These are phyloP conservation scores for Hydrocynus forskahlii DNA, from an alignment of 2,797 vertebrate species.

Conservation along the genomic window DNA sequence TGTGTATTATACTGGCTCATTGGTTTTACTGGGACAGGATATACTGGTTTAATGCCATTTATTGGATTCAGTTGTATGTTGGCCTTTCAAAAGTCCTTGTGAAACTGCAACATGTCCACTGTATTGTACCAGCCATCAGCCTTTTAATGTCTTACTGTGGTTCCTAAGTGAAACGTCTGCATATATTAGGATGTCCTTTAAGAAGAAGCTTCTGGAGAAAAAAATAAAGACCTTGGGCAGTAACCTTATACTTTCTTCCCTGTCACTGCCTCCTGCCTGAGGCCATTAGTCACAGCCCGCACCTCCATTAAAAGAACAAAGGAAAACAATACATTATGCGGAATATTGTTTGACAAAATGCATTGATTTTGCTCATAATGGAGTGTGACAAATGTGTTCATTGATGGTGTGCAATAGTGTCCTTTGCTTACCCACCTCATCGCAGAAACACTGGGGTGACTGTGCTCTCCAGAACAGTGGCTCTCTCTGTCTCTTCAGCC, in stretches of 20 bases:
- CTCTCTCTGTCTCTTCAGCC: constrained; percentile 67
- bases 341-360: constrained; percentile 71
- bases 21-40: no score
- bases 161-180: constrained; percentile 66
- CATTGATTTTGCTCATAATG: constrained; percentile 78
- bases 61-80: not conserved
- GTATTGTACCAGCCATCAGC: constrained; percentile 56
- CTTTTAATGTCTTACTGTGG: constrained; percentile 56
- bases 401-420: constrained; percentile 68
- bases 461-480: constrained; percentile 68
- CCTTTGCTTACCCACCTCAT: constrained; percentile 67
- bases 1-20: not conserved
- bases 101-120: not conserved
- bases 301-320: constrained; percentile 70
- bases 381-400: constrained; percentile 72
- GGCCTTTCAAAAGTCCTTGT: not conserved
- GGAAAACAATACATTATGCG: constrained; percentile 65
- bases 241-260: constrained; percentile 71
- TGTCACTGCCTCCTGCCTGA: constrained; percentile 65
- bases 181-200: constrained; percentile 58
- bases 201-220: constrained; percentile 34
- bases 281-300: constrained; percentile 70
- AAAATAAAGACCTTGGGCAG: constrained; percentile 69
- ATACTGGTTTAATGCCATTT: not conserved
- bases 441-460: constrained; percentile 65